Percentiles rank a stretch among this genome's conserved stretches.
Evolutionary conservation across 1,140 invertebrate genomes (phyloP).

Genomic region (Caenorhabditis brenneri): DNA sequence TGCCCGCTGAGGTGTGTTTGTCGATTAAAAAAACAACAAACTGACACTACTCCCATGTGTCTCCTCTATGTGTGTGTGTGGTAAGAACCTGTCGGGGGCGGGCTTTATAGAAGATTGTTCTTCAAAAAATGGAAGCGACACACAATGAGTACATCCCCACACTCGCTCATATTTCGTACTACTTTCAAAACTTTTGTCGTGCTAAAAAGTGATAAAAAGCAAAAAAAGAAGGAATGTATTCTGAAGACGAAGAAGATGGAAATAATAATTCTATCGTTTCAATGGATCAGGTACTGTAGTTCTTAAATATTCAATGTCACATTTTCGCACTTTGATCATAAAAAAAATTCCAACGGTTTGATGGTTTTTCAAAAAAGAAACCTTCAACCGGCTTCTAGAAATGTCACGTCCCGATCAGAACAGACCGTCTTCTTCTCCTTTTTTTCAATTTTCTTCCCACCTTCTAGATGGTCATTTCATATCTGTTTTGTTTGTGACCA

Average conservation of each 20-base stretch:
- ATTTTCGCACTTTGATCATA: neutral
- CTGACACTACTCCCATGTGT: neutral
- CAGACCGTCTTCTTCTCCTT: neutral
- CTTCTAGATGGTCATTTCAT: neutral
- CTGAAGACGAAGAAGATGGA: constrained; percentile 15
- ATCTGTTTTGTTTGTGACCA: constrained; percentile 9
- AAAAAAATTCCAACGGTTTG: neutral
- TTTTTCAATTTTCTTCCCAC: neutral
- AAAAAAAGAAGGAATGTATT: neutral
- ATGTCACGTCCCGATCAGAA: constrained; percentile 29
- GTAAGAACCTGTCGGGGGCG: constrained; percentile 36
- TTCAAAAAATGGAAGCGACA: constrained; percentile 38
- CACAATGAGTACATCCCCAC: constrained; percentile 36
- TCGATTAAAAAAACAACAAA: constrained; percentile 3
- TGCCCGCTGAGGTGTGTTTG: constrained; percentile 55
- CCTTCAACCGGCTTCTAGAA: neutral
- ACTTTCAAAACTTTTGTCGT: neutral
- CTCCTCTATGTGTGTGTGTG: neutral
- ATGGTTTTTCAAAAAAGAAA: neutral
- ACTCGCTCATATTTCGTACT: constrained; percentile 11
- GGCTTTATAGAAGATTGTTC: constrained; percentile 33
- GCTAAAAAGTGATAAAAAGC: neutral
- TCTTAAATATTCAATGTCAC: neutral
- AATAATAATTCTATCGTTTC: constrained; percentile 15
- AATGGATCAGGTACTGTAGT: constrained; percentile 25